phyloP scores from a whole-genome alignment of 2,888 invertebrate species.

The Cheiracanthium punctorium region DNA sequence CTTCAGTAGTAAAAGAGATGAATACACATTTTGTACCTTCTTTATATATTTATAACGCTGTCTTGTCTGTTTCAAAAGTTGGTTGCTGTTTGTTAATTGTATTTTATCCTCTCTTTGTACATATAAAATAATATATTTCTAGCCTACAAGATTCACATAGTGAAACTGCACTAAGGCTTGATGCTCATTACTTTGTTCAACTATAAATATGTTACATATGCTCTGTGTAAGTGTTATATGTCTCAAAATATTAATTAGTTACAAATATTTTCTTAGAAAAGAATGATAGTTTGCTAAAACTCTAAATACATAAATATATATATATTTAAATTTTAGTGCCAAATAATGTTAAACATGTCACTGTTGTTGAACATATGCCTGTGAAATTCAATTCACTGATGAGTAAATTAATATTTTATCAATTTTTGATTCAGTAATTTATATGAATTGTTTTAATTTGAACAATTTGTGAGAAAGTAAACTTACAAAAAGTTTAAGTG shows the following conservation, averaged over 20 bases:
- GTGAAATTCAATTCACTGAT: too few species aligned
- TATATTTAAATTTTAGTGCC: not conserved
- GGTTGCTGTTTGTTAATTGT: not conserved
- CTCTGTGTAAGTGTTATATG: not conserved
- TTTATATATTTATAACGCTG: too few species aligned
- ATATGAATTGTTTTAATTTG: too few species aligned
- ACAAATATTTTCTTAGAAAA: not conserved
- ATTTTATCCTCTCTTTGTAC: not conserved
- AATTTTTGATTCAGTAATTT: too few species aligned
- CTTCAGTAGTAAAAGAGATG: too few species aligned
- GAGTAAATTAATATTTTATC: too few species aligned
- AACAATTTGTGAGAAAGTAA: too few species aligned
- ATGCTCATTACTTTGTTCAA: not conserved
- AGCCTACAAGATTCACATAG: not conserved
- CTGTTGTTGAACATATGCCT: too few species aligned
- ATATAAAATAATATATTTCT: not conserved
- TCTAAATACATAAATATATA: not conserved
- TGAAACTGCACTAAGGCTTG: not conserved
- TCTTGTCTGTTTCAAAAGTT: conserved; percentile 1
- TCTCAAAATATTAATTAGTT: not conserved
- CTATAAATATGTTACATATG: not conserved
- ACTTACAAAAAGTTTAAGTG: too few species aligned
- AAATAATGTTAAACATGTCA: not conserved
- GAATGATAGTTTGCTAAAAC: not conserved
- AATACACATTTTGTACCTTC: too few species aligned